Percentiles rank a stretch among this genome's conserved stretches.
Conservation (phyloP, 2,888 invertebrate genomes). For the Amphiduros pacificus region DNA sequence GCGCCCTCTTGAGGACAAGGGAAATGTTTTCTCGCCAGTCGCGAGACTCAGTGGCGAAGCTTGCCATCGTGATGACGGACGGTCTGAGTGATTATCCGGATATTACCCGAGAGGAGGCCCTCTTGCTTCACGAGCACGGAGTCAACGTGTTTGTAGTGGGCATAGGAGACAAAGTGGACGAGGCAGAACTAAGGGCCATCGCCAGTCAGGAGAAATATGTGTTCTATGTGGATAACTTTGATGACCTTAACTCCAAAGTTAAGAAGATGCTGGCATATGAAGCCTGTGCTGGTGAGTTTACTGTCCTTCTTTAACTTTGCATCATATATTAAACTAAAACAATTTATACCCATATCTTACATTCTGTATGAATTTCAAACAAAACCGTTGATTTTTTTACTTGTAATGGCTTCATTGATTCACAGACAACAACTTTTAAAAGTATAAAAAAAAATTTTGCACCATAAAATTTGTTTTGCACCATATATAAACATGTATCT, state of each 20-base stretch:
- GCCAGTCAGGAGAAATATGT: conserved; percentile 42
- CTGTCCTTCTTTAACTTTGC: too few species aligned
- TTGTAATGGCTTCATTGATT: too few species aligned
- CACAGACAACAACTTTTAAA: too few species aligned
- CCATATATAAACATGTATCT: too few species aligned
- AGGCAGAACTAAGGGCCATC: conserved; percentile 39
- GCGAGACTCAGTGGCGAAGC: conserved; percentile 29
- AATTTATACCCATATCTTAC: too few species aligned
- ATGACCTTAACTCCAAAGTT: conserved; percentile 39
- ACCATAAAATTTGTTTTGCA: too few species aligned
- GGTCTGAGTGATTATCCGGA: conserved; percentile 36
- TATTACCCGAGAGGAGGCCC: conserved; percentile 32
- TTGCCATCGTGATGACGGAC: conserved; percentile 44
- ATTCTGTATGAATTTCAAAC: too few species aligned
- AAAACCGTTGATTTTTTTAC: too few species aligned
- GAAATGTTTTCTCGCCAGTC: conserved; percentile 12
- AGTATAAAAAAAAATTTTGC: too few species aligned
- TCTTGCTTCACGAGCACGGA: conserved; percentile 34
- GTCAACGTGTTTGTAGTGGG: conserved; percentile 48
- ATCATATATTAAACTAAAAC: too few species aligned
- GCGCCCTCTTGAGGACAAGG: conserved; percentile 20
- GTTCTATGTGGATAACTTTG: conserved; percentile 43
- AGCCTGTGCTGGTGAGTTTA: conserved; percentile 39
- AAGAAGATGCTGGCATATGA: conserved; percentile 41
- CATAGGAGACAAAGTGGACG: conserved; percentile 40